Percentiles rank a stretch among this genome's conserved stretches.
phyloP scores from a whole-genome alignment of 2,113 vertebrate genomes.

The Dinomys branickii region DNA sequence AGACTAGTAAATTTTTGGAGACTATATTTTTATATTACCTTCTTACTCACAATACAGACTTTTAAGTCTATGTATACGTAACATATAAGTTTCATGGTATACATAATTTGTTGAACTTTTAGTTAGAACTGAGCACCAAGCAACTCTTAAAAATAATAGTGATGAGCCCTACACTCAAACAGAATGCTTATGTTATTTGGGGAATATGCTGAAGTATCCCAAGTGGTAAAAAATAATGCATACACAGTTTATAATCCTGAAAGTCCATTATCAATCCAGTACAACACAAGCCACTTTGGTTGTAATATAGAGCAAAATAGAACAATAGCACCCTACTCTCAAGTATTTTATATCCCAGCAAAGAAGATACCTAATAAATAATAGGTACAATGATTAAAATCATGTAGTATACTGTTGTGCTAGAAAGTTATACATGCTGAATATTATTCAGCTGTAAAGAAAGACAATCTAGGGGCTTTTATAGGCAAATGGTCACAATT shows the following conservation, averaged over 20 bases:
- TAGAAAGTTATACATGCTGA: background rate
- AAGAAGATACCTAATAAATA: background rate
- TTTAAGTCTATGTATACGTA: constrained; percentile 1
- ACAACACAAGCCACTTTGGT: background rate
- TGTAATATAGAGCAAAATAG: background rate
- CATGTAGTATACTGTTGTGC: background rate
- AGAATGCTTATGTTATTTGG: background rate
- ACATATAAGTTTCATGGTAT: background rate
- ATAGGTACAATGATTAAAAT: background rate
- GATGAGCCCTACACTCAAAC: background rate
- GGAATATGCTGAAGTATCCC: background rate
- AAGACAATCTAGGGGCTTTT: too few relatives aligned
- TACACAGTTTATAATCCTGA: background rate
- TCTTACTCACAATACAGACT: background rate
- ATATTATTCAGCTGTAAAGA: too few relatives aligned
- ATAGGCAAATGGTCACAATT: too few relatives aligned
- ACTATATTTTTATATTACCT: background rate
- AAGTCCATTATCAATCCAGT: background rate
- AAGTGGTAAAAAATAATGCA: background rate
- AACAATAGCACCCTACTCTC: background rate
- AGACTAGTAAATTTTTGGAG: background rate
- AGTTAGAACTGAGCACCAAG: background rate
- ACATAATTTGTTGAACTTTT: background rate
- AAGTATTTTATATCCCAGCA: background rate
- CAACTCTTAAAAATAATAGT: background rate